These are phyloP conservation scores for Notechis scutatus DNA, from an alignment of 2,113 vertebrate species.

Conservation along the genomic window DNA sequence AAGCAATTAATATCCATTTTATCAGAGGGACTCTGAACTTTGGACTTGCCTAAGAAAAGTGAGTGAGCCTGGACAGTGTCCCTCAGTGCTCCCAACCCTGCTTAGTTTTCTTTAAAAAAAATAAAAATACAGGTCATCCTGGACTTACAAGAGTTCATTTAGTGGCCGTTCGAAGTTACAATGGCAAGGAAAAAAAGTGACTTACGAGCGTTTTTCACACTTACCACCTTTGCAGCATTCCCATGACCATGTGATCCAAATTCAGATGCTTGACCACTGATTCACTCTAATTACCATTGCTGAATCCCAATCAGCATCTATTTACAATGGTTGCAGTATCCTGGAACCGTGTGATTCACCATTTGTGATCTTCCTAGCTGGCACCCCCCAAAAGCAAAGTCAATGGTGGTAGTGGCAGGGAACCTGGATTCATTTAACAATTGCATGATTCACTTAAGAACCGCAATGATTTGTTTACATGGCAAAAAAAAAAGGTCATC, in stretches of 20 bases:
- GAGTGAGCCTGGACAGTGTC: not conserved
- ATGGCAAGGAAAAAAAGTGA: not conserved
- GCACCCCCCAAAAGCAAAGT: not conserved
- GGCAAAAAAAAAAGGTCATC: too few species aligned
- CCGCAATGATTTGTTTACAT: too few species aligned
- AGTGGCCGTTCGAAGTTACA: not conserved
- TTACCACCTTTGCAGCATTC: not conserved
- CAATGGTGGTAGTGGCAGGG: not conserved
- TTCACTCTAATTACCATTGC: not conserved
- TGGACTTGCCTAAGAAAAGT: not conserved
- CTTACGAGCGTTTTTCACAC: accelerated
- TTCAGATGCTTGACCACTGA: too few species aligned
- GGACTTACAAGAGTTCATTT: not conserved
- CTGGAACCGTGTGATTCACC: not conserved
- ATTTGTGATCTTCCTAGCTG: not conserved
- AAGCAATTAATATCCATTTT: not conserved
- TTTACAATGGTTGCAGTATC: not conserved
- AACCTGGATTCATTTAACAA: too few species aligned
- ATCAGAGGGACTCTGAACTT: not conserved
- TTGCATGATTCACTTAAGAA: too few species aligned
- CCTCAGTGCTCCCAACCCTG: not conserved
- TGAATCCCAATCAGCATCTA: not conserved
- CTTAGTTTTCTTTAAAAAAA: not conserved
- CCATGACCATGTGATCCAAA: not conserved
- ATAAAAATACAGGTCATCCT: not conserved